Evolutionary conservation across 2,888 invertebrate species (phyloP).

Genomic region (Hydrotaea diabolus): DNA sequence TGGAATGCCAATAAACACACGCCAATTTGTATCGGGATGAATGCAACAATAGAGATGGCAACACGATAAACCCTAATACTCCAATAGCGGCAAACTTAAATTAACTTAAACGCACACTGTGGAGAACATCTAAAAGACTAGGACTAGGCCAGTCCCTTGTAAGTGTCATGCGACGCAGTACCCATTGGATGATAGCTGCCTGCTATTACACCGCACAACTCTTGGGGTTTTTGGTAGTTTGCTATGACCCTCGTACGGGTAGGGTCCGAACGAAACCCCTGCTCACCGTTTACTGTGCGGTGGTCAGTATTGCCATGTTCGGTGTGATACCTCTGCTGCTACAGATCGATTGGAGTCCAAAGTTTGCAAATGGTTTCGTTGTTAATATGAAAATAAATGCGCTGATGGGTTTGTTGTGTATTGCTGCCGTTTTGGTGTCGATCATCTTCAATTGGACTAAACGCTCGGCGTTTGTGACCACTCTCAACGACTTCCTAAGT

Average conservation of each 20-base stretch:
- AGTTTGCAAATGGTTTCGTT: background rate
- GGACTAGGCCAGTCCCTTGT: background rate
- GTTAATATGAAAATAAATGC: constrained; percentile 37
- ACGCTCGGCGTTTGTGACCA: constrained; percentile 26
- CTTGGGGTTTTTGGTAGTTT: background rate
- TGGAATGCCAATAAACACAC: too few species aligned
- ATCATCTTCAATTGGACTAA: constrained; percentile 44
- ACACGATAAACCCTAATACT: too few species aligned
- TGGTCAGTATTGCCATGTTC: too few species aligned
- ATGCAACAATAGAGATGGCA: too few species aligned
- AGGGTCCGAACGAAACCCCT: background rate
- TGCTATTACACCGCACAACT: constrained; percentile 10
- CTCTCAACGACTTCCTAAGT: constrained; percentile 19
- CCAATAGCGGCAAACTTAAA: too few species aligned
- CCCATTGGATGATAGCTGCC: background rate
- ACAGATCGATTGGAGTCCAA: background rate
- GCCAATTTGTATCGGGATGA: too few species aligned
- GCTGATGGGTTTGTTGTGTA: constrained; percentile 25
- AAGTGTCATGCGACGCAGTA: constrained; percentile 2
- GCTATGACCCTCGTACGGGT: too few species aligned
- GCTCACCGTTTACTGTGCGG: background rate
- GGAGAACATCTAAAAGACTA: too few species aligned
- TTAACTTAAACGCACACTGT: too few species aligned
- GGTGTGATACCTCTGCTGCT: background rate
- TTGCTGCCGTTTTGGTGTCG: background rate